These are phyloP conservation scores for Campoplex nolae DNA, from an alignment of 2,888 invertebrate genomes.

Conservation along the genomic window DNA sequence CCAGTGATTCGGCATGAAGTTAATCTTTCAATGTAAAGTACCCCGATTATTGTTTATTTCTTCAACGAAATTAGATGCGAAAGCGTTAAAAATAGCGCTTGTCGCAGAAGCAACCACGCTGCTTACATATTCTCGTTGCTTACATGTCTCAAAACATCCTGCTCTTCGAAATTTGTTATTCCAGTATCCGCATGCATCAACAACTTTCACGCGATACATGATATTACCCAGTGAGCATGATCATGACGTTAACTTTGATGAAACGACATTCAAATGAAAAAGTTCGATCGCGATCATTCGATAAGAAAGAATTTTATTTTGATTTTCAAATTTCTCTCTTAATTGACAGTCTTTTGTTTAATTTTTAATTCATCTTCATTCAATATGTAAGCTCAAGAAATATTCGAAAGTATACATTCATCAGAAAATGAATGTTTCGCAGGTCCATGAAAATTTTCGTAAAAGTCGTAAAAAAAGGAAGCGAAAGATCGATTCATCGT, in stretches of 20 bases:
- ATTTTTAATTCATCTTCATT: too few relatives aligned
- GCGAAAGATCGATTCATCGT: constrained; percentile 51
- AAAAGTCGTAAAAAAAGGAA: neutral
- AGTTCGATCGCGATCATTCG: neutral
- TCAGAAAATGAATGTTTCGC: neutral
- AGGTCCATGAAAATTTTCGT: constrained; percentile 2
- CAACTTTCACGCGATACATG: constrained; percentile 26
- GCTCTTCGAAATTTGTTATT: constrained; percentile 36
- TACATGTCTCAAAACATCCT: constrained; percentile 25
- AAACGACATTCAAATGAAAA: neutral
- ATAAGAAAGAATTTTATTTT: neutral
- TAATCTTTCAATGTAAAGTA: constrained; percentile 16
- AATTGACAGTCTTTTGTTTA: too few relatives aligned
- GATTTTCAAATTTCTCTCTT: too few relatives aligned
- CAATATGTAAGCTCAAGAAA: neutral
- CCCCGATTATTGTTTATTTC: constrained; percentile 62
- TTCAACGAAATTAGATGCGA: constrained; percentile 66
- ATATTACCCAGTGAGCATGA: neutral
- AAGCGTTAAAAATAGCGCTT: constrained; percentile 30
- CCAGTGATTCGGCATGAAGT: neutral
- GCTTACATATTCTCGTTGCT: too few relatives aligned
- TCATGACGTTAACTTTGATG: neutral
- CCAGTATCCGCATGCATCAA: constrained; percentile 22
- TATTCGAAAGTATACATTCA: neutral
- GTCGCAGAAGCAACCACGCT: constrained; percentile 14